Evolutionary conservation across 2,797 vertebrate genomes (phyloP).

Genomic region (Amazona ochrocephala): DNA sequence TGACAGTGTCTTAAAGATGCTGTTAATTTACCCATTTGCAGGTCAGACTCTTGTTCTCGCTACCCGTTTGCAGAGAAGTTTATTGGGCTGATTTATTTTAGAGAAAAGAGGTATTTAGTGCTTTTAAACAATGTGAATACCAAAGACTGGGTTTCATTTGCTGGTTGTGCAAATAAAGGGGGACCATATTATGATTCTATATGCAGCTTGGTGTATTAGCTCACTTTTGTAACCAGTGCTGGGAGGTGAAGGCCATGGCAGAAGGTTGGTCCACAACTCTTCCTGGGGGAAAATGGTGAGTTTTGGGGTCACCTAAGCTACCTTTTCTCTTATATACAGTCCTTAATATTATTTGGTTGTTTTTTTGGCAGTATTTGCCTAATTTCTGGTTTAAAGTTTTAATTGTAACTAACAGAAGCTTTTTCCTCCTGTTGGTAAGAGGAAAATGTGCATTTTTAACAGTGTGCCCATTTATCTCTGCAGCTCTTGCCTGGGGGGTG

Average conservation of each 20-base stretch:
- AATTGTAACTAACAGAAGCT: neutral
- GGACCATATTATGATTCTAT: neutral
- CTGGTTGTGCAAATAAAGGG: neutral
- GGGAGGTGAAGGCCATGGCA: neutral
- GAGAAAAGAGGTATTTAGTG: neutral
- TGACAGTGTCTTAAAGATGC: neutral
- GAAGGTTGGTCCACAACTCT: accelerated
- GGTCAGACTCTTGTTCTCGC: neutral
- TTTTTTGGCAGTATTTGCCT: neutral
- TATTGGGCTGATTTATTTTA: neutral
- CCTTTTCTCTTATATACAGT: neutral
- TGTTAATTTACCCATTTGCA: neutral
- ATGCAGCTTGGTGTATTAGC: neutral
- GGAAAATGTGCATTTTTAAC: constrained; percentile 14
- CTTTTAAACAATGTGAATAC: neutral
- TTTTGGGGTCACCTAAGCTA: neutral
- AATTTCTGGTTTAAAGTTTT: neutral
- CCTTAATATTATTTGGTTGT: accelerated
- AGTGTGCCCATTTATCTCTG: constrained; percentile 42
- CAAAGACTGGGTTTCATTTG: neutral
- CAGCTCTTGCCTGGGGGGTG: neutral
- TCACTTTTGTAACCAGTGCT: neutral
- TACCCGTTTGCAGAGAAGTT: neutral
- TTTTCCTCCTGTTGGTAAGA: neutral
- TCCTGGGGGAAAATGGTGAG: neutral